These are phyloP conservation scores for Orycteropus afer DNA, from an alignment of 2,113 vertebrate species.

Conservation along the genomic window DNA sequence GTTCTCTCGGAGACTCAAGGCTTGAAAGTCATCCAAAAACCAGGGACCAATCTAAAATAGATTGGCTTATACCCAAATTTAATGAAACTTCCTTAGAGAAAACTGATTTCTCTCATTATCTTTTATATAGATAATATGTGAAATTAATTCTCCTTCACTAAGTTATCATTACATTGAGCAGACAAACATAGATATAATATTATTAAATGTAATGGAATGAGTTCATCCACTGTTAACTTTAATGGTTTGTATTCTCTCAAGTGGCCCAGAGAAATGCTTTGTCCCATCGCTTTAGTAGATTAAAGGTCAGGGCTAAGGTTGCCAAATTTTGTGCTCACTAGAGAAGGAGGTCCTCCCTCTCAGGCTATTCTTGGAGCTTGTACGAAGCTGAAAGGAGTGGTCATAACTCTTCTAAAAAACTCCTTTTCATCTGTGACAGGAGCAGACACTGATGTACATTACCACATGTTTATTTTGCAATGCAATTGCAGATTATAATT, in stretches of 20 bases:
- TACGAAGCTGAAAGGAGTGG: background rate
- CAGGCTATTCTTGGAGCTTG: background rate
- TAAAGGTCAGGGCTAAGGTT: conserved; percentile 76
- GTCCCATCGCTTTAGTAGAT: conserved; percentile 57
- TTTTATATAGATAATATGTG: conserved; percentile 84
- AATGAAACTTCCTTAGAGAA: conserved; percentile 85
- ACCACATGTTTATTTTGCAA: conserved; percentile 19
- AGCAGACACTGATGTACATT: background rate
- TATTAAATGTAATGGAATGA: conserved; percentile 86
- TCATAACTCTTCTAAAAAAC: background rate
- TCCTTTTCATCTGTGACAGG: background rate
- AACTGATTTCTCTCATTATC: conserved; percentile 85
- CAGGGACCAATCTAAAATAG: conserved; percentile 78
- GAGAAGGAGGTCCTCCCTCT: conserved; percentile 1
- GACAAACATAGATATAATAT: conserved; percentile 85
- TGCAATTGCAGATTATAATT: conserved; percentile 31
- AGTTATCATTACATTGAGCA: conserved; percentile 83
- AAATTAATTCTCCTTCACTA: conserved; percentile 87
- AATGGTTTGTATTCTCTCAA: conserved; percentile 78
- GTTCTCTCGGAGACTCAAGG: conserved; percentile 52
- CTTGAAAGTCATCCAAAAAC: conserved; percentile 79
- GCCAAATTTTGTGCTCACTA: conserved; percentile 57
- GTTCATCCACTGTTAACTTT: conserved; percentile 81
- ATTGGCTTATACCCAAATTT: conserved; percentile 84
- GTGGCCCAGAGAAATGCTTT: conserved; percentile 79